A percentile compares a stretch with the other conserved stretches of the same genome.
Conservation (phyloP, 2,797 vertebrate genomes). For the Clarias fuscus region DNA sequence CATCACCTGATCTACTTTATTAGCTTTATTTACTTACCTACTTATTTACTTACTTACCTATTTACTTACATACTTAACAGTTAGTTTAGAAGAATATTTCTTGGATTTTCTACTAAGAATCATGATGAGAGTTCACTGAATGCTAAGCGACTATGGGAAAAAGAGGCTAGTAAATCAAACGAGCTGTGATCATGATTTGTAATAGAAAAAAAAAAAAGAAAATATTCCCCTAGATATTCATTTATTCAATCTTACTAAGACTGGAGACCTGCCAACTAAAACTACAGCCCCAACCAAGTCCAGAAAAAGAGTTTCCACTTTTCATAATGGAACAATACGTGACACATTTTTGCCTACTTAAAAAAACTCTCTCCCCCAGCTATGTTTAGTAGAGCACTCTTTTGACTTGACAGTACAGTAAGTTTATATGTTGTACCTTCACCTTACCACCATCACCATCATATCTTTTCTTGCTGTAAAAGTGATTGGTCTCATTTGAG, state of each 20-base stretch:
- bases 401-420: not conserved
- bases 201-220: no score
- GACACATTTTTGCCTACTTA: slow-evolving; percentile 23
- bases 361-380: not conserved
- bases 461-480: slow-evolving; percentile 34
- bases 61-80: slow-evolving; percentile 52
- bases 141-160: not conserved
- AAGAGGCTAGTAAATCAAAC: slow-evolving; percentile 25
- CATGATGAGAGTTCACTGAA: slow-evolving; percentile 1
- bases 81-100: slow-evolving; percentile 56
- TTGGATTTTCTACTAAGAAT: slow-evolving; percentile 31
- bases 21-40: not conserved
- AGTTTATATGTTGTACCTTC: not conserved
- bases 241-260: not conserved
- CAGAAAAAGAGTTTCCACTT: slow-evolving; percentile 14
- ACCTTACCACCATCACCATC: not conserved
- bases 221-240: no score
- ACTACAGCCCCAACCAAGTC: not conserved
- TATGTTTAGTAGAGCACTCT: slow-evolving; percentile 5
- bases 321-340: not conserved
- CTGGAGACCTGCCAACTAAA: not conserved
- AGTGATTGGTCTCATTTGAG: slow-evolving; percentile 55
- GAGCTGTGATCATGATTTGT: not conserved
- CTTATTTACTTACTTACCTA: not conserved
- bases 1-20: slow-evolving; percentile 57